Evolutionary conservation across 2,888 invertebrate species (phyloP), one percentile per base, ranked within the genome.

Genomic region (Penaeus monodon): DNA sequence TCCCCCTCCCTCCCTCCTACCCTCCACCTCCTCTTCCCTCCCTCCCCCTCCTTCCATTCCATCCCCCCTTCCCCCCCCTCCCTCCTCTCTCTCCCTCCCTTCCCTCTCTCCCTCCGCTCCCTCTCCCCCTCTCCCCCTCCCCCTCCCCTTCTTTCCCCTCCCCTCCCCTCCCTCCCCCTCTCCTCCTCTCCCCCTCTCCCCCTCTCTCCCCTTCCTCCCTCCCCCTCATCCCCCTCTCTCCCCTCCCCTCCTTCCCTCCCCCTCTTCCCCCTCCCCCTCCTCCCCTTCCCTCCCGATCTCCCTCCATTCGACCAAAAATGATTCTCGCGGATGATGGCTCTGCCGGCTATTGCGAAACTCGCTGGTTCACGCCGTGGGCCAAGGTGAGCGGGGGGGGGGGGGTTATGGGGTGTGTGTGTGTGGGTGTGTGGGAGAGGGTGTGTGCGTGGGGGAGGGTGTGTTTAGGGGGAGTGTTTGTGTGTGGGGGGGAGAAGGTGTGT

Each of bases 281-380:
- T 70, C 70, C 12, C 22, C 14, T 12, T 17, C 27, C 12, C 70
- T 8, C 70, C 70, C 22, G 96, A 92, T 95, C 99, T 87, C 92
- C 99, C 63, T 93, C 99, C 24, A 98, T 99, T 90, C 95, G 99
- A 88, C 99, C 99, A 63, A 99, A 99, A 93, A 95, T 97, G 95
- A 93, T 95, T 77, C 92, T 98, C 91, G 98, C 98, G 92, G 93
- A 94, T 90, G 93, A 93, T 90, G 97, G 99, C 92, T 96, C 97
- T 92, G 97, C 96, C 17, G 98, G 98, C 92, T 99, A 99, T 92
- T 94, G 99, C 85, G 99, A 99, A 92, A 94, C 96, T 0, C 94
- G 99, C 65, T 99, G 98, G 98, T 99, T 99, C 92, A 96, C 97
- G 22, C 93, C 95, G 24, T 99, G 99, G 99, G 95, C 95, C 80